Evolutionary conservation across 2,797 vertebrate species (phyloP), one percentile per base, ranked within the genome.

Genomic region (Poecilia gillii): DNA sequence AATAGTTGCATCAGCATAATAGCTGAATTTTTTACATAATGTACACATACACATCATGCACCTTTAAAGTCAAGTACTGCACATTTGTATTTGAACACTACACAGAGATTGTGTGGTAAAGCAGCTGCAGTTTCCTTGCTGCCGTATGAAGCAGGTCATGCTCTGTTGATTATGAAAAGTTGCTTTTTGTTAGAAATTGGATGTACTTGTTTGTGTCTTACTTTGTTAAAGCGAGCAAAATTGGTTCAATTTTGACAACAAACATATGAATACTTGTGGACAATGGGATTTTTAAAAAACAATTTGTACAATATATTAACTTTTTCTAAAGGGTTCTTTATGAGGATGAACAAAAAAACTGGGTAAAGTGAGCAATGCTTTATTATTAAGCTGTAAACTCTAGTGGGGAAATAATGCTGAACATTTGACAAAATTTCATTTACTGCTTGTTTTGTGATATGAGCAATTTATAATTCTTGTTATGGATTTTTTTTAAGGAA

Each of bases 141-240:
- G 66, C 57, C 66, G 28, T 78, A 41, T 16, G 75, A 71, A 75
- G 51, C 71, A 36, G 49, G 36, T 80, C 36, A 78, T 3, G 59
- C 51, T 82, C 49, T 73, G 47, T 12, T 77, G 45, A 74, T 71
- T 70, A 23, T 74, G 45, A 76, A 82, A 74, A 55, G n/a, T 45
- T 53, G 6, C 0, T 6, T 51, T 75, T 84, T 79, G n/a, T 77
- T 31, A 79, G 45, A n/a, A 33, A 74, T 47, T 46, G 57, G 77
- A 66, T 45, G 14, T 41, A 8, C 80, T 78, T 55, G 3, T 3
- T 57, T 78, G 28, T 53, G 62, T 72, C 62, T 83, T 53, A 31
- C 11, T 78, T 62, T 71, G 13, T 5, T 71, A 45, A 23, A 25
- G 64, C 20, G 9, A 14, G 7, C 31, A 7, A 41, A 16, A 43